Conservation (phyloP, 2,888 invertebrate genomes). For the Diaperis boleti region DNA sequence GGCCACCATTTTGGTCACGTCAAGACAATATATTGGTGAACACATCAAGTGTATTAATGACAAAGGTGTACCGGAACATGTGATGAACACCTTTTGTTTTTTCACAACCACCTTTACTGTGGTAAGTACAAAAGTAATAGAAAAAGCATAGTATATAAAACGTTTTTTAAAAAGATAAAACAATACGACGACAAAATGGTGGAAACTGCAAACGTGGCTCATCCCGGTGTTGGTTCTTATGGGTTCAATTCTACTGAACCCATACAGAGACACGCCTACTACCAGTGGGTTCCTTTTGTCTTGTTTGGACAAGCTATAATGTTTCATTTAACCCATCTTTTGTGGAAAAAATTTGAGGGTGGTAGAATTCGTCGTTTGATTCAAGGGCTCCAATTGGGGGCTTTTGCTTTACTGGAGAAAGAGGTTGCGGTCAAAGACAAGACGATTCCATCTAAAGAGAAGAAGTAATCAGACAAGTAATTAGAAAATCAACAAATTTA, state of each 20-base stretch:
- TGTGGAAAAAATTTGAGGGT: slow-evolving; percentile 89
- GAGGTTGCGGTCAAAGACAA: slow-evolving; percentile 61
- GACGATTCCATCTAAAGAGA: slow-evolving; percentile 58
- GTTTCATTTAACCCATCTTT: slow-evolving; percentile 85
- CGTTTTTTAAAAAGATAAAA: slow-evolving; percentile 72
- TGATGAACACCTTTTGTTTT: slow-evolving; percentile 90
- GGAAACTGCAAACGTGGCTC: slow-evolving; percentile 73
- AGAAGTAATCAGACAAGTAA: slow-evolving; percentile 57
- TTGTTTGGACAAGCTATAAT: slow-evolving; percentile 83
- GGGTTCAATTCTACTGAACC: slow-evolving; percentile 68
- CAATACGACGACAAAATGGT: slow-evolving; percentile 77
- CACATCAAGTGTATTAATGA: slow-evolving; percentile 91
- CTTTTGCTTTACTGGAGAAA: slow-evolving; percentile 70
- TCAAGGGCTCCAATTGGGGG: slow-evolving; percentile 80
- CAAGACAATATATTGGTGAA: slow-evolving; percentile 92
- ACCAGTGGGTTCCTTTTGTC: slow-evolving; percentile 95
- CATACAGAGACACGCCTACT: slow-evolving; percentile 87
- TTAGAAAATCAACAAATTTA: too few species aligned
- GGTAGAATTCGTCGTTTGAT: slow-evolving; percentile 83
- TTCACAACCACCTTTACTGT: slow-evolving; percentile 85
- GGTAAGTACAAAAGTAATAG: slow-evolving; percentile 70
- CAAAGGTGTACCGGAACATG: slow-evolving; percentile 68
- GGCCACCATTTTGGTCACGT: slow-evolving; percentile 84
- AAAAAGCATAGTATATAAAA: too few species aligned
- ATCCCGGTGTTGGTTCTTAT: slow-evolving; percentile 86